phyloP scores from a whole-genome alignment of 1,140 invertebrate species.

The Tribolium madens region DNA sequence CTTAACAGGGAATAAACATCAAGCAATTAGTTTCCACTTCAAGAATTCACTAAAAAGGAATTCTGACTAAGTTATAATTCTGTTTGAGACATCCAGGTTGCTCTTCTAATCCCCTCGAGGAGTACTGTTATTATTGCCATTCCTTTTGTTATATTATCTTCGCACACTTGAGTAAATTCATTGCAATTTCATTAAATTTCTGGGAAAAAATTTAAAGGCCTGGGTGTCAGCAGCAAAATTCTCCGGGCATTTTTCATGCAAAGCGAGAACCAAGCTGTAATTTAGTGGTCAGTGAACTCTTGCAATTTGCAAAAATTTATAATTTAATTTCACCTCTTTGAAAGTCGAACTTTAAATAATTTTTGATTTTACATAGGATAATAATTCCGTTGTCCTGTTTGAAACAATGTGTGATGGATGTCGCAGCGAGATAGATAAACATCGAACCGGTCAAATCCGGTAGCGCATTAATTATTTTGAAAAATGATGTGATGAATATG shows the following conservation, averaged over 20 bases:
- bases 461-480: constrained; percentile 29
- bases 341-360: no score
- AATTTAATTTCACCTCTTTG: background rate
- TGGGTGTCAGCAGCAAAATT: constrained; percentile 13
- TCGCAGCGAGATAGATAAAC: background rate
- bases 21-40: constrained; percentile 49
- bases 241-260: constrained; percentile 2
- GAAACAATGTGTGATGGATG: background rate
- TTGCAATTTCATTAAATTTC: constrained; percentile 38
- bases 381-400: background rate
- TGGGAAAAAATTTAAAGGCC: constrained; percentile 29
- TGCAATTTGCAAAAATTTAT: constrained; percentile 1
- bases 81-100: constrained; percentile 47
- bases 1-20: constrained; percentile 45
- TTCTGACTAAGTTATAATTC: constrained; percentile 46
- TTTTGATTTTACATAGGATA: background rate
- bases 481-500: constrained; percentile 37
- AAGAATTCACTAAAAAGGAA: constrained; percentile 49
- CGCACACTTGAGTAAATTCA: constrained; percentile 25
- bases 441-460: constrained; percentile 20
- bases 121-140: constrained; percentile 19
- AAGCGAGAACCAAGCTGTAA: constrained; percentile 3
- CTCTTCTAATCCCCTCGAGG: constrained; percentile 38
- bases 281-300: constrained; percentile 4
- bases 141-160: constrained; percentile 41